Evolutionary conservation across 2,797 vertebrate species (phyloP), one percentile per base, ranked within the genome.

Genomic region (Notamacropus eugenii): DNA sequence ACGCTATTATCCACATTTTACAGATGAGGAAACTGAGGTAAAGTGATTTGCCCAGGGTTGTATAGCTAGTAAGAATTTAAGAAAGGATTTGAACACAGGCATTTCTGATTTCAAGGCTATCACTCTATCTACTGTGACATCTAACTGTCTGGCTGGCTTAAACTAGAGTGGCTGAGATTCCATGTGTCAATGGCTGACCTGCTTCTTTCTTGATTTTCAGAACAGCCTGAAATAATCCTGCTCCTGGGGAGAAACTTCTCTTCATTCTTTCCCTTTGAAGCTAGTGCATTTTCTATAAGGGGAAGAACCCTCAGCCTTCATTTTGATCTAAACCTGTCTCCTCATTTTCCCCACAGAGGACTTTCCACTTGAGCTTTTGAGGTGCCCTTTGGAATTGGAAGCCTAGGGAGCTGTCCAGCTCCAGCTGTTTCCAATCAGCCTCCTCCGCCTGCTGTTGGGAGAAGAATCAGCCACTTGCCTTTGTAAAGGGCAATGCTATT

Each of bases 331-430:
- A 74, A 40, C n/a, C 74, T 24, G 19, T 82, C 22, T 82, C 74
- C n/a, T 82, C 74, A 82, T 46, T 82, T 40, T 46, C 22, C 40
- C 19, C 22, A 40, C 6, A 8, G 2, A 82, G 29, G 22, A 40
- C 4, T 82, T 74, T 40, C 92, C 94, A 96, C 93, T 95, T 96
- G 93, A 96, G 94, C 59, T 93, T 90, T 82, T 1, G 0, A 93
- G 92, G n/a, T 94, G 54, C 55, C 95, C 59, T 95, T n/a, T 55
- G 0, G 28, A 22, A 52, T 12, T 28, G 19, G 16, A 62, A 59
- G 46, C 31, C 0, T 1, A 13, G 29, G 9, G 58, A 5, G 24
- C 16, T 28, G 3, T 34, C 90, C 92, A 92, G 56, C 59, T 92
- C 93, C 93, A 46, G 13, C 13, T 22, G 29, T 92, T 92, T 93